Evolutionary conservation across 2,113 vertebrate species (phyloP).

Genomic region (Elephas maximus): DNA sequence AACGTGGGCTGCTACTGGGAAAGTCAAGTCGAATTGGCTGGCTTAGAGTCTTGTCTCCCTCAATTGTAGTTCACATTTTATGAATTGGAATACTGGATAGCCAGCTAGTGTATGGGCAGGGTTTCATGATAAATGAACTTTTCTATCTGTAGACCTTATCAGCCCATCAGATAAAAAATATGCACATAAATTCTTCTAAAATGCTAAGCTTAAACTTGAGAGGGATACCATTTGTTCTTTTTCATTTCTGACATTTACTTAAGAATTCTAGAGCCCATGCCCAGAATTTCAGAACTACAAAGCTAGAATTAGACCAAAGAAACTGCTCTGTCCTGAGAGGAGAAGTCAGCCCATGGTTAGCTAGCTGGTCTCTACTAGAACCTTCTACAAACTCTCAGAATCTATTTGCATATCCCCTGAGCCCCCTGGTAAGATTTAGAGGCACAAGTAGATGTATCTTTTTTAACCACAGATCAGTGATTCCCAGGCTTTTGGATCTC

Average conservation of each 20-base stretch:
- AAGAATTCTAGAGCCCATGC: background rate
- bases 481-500: constrained; percentile 20
- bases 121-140: background rate
- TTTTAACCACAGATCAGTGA: background rate
- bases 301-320: constrained; percentile 27
- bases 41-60: background rate
- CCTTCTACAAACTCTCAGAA: background rate
- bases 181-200: background rate
- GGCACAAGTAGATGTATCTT: background rate
- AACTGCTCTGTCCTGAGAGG: background rate
- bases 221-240: background rate
- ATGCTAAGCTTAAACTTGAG: background rate
- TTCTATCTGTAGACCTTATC: constrained; percentile 32
- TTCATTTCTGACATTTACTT: background rate
- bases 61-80: background rate
- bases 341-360: background rate
- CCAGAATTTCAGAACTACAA: background rate
- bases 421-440: background rate
- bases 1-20: background rate
- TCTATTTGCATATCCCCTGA: background rate
- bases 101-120: background rate
- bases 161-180: background rate
- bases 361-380: background rate
- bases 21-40: background rate
- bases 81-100: background rate